Conservation (phyloP, 37 sponge, comb jelly and placozoan genomes). For the Chondrilla cf. caribensis region DNA sequence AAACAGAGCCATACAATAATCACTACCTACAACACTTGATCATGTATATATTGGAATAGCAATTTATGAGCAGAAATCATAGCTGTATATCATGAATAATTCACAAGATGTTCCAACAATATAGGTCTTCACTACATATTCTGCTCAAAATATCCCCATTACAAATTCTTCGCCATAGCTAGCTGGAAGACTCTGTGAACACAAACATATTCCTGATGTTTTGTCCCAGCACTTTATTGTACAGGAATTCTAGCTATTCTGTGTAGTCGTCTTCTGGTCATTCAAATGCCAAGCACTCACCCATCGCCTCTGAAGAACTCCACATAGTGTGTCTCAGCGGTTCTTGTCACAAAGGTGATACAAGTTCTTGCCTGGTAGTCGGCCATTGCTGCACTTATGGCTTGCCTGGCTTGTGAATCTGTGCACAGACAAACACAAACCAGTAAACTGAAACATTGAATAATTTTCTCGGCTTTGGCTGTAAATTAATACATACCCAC, state of each 20-base stretch:
- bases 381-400: slow-evolving; percentile 51
- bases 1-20: background rate
- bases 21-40: background rate
- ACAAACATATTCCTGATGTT: too few relatives aligned
- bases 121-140: too few relatives aligned
- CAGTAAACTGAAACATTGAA: slow-evolving; percentile 31
- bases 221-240: too few relatives aligned
- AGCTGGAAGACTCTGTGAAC: too few relatives aligned
- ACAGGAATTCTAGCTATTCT: too few relatives aligned
- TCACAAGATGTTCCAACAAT: too few relatives aligned
- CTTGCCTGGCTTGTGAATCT: slow-evolving; percentile 27
- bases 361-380: slow-evolving; percentile 48
- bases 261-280: too few relatives aligned
- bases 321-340: slow-evolving; percentile 45
- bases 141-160: too few relatives aligned
- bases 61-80: too few relatives aligned
- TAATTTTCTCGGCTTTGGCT: too few relatives aligned
- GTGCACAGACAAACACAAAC: background rate
- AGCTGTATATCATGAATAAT: too few relatives aligned
- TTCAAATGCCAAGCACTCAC: slow-evolving; percentile 45
- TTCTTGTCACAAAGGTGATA: slow-evolving; percentile 50
- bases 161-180: too few relatives aligned
- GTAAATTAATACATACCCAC: background rate
- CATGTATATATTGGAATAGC: background rate
- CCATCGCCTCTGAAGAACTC: slow-evolving; percentile 57